phyloP scores from a whole-genome alignment of 2,797 vertebrate genomes.

The Pelobates cultripes region DNA sequence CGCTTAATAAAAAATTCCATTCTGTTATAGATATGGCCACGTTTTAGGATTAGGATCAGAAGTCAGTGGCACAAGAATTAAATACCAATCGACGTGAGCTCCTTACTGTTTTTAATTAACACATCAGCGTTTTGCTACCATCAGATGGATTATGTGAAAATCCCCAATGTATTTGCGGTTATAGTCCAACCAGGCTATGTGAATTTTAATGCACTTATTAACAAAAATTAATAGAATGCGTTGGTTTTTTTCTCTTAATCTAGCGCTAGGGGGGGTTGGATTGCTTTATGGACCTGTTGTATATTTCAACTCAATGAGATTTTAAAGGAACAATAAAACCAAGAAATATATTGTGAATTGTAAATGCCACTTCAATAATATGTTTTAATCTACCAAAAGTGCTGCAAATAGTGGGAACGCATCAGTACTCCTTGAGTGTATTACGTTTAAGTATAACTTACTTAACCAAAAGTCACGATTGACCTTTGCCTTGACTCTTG shows the following conservation, averaged over 20 bases:
- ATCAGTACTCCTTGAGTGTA: no score
- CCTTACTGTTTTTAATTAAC: constrained; percentile 55
- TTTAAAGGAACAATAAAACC: no score
- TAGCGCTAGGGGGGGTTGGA: neutral
- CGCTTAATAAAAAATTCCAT: no score
- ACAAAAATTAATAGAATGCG: neutral
- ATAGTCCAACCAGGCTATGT: constrained; percentile 14
- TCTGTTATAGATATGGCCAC: neutral
- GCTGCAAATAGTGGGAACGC: no score
- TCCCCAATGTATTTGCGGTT: constrained; percentile 44
- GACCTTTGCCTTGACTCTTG: no score
- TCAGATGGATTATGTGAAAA: constrained; percentile 49
- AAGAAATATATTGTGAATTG: no score
- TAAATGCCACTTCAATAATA: no score
- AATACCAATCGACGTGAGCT: constrained; percentile 21
- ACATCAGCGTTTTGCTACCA: constrained; percentile 37
- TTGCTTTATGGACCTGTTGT: neutral
- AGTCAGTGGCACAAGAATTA: constrained; percentile 28
- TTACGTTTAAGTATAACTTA: no score
- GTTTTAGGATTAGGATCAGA: constrained; percentile 35
- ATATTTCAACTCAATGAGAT: no score
- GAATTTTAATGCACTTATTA: constrained; percentile 45
- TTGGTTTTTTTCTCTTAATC: neutral
- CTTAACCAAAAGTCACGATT: no score
- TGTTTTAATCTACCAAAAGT: no score